Base-by-base conservation (phyloP, 1,140 invertebrate genomes). In the Phenacoccus solenopsis region DNA sequence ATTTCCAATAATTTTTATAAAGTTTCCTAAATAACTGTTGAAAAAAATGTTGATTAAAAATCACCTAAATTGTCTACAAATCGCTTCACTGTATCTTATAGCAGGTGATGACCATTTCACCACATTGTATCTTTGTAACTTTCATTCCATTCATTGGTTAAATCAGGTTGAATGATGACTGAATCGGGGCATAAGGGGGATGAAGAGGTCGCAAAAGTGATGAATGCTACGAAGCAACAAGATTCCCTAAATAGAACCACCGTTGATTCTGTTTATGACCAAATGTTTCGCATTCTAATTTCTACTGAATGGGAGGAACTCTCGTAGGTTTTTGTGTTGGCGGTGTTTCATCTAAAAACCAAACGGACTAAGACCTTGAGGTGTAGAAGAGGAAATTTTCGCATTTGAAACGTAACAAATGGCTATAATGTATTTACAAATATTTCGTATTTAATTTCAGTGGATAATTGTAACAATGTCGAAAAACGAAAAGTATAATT, bases 401-500 rank as follows among this genome's bases (percentile, higher is more conserved):
- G 2, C 4, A 9, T 25, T 25, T 24, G 25, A 64, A 1, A 64
- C 25, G 59, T 64, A 27, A 25, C 59, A 64, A 64, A 64, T 49
- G 38, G 20, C 38, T 49, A 49, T 16, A 49, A 49, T 49, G 38
- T 49, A 64, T 25, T 64, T 24, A 22, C 2, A 16, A 64, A 25
- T 64, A 16, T 16, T 64, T 64, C 25, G 25, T 10, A 3, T 25
- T 27, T 25, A 10, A 25, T 3, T 25, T 64, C 25, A 3, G 25
- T 25, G 9, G 2, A 10, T 24, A 24, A 25, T 16, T 5, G 22
- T 27, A 16, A n/a, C 21, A 2, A 64, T 64, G 59, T 64, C 59
- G 21, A 64, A 20, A 64, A 64, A 22, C 25, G 59, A 64, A 4
- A 64, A 64, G 25, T 27, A 64, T 25, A 86, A 81, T 77, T 84